These are phyloP conservation scores for Aurelia coerulea DNA, from an alignment of 30 jellyfish, hydroid and myxozoan genomes.

Conservation along the genomic window DNA sequence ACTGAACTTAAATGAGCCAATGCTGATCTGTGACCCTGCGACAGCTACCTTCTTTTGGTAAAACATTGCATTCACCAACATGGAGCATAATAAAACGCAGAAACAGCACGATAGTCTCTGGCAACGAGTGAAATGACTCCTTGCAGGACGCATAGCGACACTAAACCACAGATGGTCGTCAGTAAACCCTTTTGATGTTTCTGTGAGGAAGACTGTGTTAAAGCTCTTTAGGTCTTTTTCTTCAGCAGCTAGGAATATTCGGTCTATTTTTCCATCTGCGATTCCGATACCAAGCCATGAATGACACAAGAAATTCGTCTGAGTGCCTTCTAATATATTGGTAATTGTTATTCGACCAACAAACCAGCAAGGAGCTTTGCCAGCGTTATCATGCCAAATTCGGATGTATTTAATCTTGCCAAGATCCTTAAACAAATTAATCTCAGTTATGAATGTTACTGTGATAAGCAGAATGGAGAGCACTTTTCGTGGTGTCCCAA, in stretches of 20 bases:
- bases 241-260: background rate
- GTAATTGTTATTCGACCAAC: constrained; percentile 74
- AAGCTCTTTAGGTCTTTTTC: constrained; percentile 47
- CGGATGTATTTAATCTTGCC: constrained; percentile 55
- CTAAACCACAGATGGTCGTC: constrained; percentile 94
- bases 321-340: constrained; percentile 30
- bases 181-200: constrained; percentile 73
- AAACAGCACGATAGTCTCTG: constrained; percentile 87
- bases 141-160: constrained; percentile 65
- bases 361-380: constrained; percentile 75
- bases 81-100: constrained; percentile 56
- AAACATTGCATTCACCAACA: constrained; percentile 88
- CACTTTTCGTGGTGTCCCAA: too few species aligned
- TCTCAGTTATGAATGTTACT: too few species aligned
- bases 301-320: constrained; percentile 50
- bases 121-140: constrained; percentile 79
- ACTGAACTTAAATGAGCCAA: too few species aligned
- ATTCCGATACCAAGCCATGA: constrained; percentile 72
- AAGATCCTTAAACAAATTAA: constrained; percentile 48
- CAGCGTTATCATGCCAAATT: constrained; percentile 81
- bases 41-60: constrained; percentile 13
- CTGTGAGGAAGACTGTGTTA: constrained; percentile 65
- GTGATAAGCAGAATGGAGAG: too few species aligned
- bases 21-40: background rate
- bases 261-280: constrained; percentile 41